These are phyloP conservation scores for Laspeyria flexula DNA, from an alignment of 2,888 invertebrate species.

Conservation along the genomic window DNA sequence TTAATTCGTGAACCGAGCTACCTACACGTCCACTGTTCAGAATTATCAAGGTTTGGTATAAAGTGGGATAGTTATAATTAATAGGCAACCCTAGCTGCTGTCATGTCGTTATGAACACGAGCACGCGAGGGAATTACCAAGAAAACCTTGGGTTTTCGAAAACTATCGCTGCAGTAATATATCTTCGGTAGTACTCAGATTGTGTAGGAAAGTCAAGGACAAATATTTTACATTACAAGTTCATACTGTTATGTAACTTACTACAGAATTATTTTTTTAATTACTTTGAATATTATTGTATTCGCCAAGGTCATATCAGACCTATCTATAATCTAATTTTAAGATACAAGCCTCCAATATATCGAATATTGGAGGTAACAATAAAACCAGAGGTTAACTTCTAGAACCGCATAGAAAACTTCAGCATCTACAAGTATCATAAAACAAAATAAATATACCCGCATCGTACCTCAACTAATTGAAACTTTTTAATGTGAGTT, in stretches of 20 bases:
- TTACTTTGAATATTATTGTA: too few relatives aligned
- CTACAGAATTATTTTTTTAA: too few relatives aligned
- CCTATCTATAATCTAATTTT: too few relatives aligned
- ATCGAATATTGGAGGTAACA: too few relatives aligned
- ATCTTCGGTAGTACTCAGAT: conserved; percentile 15
- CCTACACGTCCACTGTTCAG: conserved; percentile 24
- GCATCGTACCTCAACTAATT: background rate
- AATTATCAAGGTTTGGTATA: conserved; percentile 35
- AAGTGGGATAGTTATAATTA: conserved; percentile 57
- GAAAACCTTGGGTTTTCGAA: conserved; percentile 34
- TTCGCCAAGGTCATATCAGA: too few relatives aligned
- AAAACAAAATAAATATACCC: background rate
- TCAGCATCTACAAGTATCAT: background rate
- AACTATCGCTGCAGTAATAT: conserved; percentile 28
- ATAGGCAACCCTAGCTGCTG: conserved; percentile 47
- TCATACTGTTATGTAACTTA: too few relatives aligned
- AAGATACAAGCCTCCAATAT: too few relatives aligned
- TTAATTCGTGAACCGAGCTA: conserved; percentile 35
- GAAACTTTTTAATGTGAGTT: background rate
- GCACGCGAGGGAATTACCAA: conserved; percentile 44
- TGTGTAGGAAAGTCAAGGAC: conserved; percentile 16
- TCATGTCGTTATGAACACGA: conserved; percentile 50
- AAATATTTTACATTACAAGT: background rate
- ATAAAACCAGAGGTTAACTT: too few relatives aligned
- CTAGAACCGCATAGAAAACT: too few relatives aligned